Evolutionary conservation across 2,797 vertebrate genomes (phyloP).

Genomic region (Halcyon chelicuti): DNA sequence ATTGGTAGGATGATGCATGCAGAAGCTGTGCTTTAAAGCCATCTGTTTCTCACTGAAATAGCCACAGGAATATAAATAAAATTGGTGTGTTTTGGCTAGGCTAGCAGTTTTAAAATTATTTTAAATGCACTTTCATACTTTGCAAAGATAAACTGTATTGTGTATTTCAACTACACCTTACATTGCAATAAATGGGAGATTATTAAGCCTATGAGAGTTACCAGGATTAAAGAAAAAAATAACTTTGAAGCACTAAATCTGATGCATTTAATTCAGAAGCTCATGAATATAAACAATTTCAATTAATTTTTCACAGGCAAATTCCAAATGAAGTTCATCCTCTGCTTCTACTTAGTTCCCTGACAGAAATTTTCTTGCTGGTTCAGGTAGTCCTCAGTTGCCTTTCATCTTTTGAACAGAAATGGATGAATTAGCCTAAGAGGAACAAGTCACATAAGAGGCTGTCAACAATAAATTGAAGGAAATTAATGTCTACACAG

Average conservation of each 20-base stretch:
- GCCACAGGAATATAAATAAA: not conserved
- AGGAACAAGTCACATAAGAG: not conserved
- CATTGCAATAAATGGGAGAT: not conserved
- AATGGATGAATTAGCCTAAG: not conserved
- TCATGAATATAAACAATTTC: conserved; percentile 23
- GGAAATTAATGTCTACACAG: not conserved
- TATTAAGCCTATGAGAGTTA: not conserved
- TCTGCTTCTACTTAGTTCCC: not conserved
- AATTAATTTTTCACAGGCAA: not conserved
- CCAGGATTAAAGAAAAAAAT: conserved; percentile 26
- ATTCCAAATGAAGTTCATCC: not conserved
- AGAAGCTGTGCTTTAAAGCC: not conserved
- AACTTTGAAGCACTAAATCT: conserved; percentile 19
- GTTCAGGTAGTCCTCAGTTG: not conserved
- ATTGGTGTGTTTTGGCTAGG: fast-evolving
- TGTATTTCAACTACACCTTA: not conserved
- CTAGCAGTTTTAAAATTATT: not conserved
- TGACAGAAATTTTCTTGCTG: not conserved
- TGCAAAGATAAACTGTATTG: not conserved
- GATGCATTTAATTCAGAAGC: conserved; percentile 3
- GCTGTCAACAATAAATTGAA: not conserved
- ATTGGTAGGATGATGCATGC: fast-evolving
- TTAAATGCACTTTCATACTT: conserved; percentile 4
- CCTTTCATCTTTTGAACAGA: not conserved
- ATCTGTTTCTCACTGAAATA: conserved; percentile 3